A percentile compares a stretch with the other conserved stretches of the same genome.
These are phyloP conservation scores for Pomatorhinus ruficollis DNA, from an alignment of 2,113 vertebrate genomes.

Conservation along the genomic window DNA sequence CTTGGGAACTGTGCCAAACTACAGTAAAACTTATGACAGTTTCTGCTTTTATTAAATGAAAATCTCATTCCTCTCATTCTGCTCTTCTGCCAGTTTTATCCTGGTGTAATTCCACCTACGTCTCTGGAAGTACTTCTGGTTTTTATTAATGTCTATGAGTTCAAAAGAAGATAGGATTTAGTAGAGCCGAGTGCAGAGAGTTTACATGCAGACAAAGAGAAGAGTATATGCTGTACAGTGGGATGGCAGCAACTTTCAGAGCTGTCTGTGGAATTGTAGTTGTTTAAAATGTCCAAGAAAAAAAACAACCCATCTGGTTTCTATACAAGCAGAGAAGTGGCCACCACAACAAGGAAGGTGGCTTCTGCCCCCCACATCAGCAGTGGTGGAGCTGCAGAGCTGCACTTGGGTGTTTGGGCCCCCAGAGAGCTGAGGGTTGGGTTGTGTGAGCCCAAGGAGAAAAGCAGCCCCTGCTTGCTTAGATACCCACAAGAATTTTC, in stretches of 20 bases:
- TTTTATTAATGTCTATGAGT: neutral
- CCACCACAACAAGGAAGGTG: neutral
- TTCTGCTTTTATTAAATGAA: slow-evolving; percentile 1
- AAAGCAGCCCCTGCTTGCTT: neutral
- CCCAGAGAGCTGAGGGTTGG: neutral
- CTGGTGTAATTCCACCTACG: neutral
- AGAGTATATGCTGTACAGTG: neutral
- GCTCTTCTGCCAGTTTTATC: neutral
- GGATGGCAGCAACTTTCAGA: neutral
- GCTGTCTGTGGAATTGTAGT: neutral
- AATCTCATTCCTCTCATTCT: neutral
- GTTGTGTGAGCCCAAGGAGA: neutral
- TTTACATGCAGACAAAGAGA: neutral
- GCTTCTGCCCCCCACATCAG: neutral
- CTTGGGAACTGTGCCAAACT: neutral
- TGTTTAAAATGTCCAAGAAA: neutral
- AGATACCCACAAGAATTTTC: neutral
- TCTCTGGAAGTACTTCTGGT: neutral
- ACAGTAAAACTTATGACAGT: neutral
- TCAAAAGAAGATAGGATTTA: neutral
- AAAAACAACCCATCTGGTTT: neutral
- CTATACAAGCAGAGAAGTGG: neutral
- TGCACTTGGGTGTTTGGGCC: neutral
- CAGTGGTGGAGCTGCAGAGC: neutral
- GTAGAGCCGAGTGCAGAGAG: neutral